Conservation (phyloP, 2,888 invertebrate genomes). For the Diarsia rubi region DNA sequence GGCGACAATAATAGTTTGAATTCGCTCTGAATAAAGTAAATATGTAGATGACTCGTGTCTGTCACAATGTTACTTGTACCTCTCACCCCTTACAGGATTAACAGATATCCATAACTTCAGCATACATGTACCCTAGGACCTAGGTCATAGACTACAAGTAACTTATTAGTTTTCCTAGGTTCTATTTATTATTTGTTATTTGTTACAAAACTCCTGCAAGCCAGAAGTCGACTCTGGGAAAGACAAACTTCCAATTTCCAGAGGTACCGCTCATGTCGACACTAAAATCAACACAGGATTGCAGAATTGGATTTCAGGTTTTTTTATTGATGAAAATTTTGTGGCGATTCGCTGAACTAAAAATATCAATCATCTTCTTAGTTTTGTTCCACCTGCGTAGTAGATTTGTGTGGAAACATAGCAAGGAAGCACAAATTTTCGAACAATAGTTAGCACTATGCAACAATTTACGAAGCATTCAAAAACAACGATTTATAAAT, state of each 20-base stretch:
- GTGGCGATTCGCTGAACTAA: background rate
- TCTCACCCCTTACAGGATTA: background rate
- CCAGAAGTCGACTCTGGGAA: background rate
- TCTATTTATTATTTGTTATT: too few relatives aligned
- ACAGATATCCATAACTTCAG: too few relatives aligned
- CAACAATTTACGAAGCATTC: background rate
- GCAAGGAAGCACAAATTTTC: background rate
- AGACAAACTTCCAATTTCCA: background rate
- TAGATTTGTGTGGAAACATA: background rate
- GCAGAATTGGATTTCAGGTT: too few relatives aligned
- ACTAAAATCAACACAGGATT: background rate
- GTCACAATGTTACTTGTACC: background rate
- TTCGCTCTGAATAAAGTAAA: background rate
- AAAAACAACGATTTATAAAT: slow-evolving; percentile 12
- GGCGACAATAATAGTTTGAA: background rate
- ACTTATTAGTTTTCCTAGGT: too few relatives aligned
- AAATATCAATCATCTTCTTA: background rate
- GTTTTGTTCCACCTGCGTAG: background rate
- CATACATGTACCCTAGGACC: too few relatives aligned
- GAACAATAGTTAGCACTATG: background rate
- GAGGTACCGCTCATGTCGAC: background rate
- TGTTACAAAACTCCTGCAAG: background rate
- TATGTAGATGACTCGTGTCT: background rate
- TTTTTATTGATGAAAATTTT: background rate
- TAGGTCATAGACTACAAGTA: too few relatives aligned